phyloP scores from a whole-genome alignment of 2,888 invertebrate species.

The Phengaris alcon region DNA sequence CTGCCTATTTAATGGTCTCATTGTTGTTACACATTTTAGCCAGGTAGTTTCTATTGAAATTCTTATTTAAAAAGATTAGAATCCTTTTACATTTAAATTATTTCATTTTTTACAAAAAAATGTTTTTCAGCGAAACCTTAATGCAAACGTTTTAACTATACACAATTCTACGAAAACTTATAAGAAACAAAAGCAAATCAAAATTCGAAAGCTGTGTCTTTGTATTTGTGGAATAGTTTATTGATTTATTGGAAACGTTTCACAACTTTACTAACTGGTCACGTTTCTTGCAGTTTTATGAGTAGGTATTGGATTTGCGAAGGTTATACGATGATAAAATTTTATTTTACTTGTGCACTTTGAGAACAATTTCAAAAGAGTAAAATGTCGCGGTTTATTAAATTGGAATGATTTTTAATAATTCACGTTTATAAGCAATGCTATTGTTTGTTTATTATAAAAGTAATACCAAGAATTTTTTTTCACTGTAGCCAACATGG shows the following conservation, averaged over 20 bases:
- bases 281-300: conserved; percentile 20
- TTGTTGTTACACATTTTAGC: conserved; percentile 90
- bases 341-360: neutral
- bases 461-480: neutral
- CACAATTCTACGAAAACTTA: neutral
- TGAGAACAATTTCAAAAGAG: neutral
- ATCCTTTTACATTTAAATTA: neutral
- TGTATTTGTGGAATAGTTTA: neutral
- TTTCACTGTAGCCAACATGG: neutral
- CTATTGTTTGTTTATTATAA: too few species aligned
- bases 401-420: too few species aligned
- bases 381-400: too few species aligned
- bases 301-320: conserved; percentile 4
- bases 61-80: neutral
- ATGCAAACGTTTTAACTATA: neutral
- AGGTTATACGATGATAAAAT: neutral
- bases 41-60: conserved; percentile 68
- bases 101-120: too few species aligned
- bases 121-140: neutral
- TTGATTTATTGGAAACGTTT: conserved; percentile 24
- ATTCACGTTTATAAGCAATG: too few species aligned
- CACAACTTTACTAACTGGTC: conserved; percentile 6
- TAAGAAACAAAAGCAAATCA: neutral
- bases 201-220: neutral
- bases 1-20: conserved; percentile 90